A percentile compares a stretch with the other conserved stretches of the same genome.
Conservation (phyloP, 2,888 invertebrate genomes). For the Saturnia japonica region DNA sequence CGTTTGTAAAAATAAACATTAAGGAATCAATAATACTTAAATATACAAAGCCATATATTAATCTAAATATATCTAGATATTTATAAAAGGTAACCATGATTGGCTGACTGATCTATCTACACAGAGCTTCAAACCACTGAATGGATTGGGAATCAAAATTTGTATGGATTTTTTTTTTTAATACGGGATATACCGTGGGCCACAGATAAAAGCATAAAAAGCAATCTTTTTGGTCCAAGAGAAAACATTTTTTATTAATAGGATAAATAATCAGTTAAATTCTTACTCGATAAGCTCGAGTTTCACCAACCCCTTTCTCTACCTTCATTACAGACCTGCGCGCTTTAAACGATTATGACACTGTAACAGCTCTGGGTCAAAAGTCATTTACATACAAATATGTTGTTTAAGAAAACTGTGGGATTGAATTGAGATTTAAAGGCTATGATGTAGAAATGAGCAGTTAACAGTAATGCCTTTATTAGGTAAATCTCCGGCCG, state of each 20-base stretch:
- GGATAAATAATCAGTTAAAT: not conserved
- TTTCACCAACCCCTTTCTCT: not conserved
- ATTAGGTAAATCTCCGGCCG: conserved; percentile 3
- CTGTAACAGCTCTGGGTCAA: conserved; percentile 23
- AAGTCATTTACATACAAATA: conserved; percentile 30
- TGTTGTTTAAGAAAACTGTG: conserved; percentile 28
- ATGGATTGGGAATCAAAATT: no score
- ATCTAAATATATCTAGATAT: no score
- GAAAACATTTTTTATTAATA: not conserved
- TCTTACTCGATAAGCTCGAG: not conserved
- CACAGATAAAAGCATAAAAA: no score
- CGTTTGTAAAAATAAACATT: no score
- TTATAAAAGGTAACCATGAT: no score
- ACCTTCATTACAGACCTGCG: conserved; percentile 12
- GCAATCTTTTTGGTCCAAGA: no score
- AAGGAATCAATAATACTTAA: no score
- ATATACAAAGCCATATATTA: no score
- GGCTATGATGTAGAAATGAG: conserved; percentile 13
- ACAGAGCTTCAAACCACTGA: no score
- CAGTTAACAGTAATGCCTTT: conserved; percentile 11
- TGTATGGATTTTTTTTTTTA: no score
- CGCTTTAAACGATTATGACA: conserved; percentile 21
- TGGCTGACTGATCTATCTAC: no score
- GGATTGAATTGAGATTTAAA: conserved; percentile 24
- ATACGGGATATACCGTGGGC: no score